phyloP scores from a whole-genome alignment of 2,888 invertebrate genomes.

The Blastobasis lacticolella region DNA sequence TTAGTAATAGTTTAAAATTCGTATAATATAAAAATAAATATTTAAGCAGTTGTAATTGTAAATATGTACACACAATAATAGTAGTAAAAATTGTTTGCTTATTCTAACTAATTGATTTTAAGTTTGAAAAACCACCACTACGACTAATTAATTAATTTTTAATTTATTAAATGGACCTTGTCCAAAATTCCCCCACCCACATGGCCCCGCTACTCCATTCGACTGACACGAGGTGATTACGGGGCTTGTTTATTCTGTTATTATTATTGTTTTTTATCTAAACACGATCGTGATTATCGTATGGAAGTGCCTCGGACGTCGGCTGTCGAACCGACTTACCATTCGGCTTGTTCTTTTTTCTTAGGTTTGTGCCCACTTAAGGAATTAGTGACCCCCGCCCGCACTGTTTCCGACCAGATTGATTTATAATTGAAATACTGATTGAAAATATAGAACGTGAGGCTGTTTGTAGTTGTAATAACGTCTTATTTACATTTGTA shows the following conservation, averaged over 20 bases:
- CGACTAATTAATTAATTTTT: too few relatives aligned
- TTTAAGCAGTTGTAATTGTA: too few relatives aligned
- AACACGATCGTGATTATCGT: slow-evolving; percentile 69
- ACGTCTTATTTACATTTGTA: too few relatives aligned
- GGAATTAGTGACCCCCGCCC: slow-evolving; percentile 26
- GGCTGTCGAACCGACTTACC: slow-evolving; percentile 12
- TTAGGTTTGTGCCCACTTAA: slow-evolving; percentile 32
- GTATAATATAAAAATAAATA: too few relatives aligned
- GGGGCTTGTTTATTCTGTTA: slow-evolving; percentile 66
- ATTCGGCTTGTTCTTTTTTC: slow-evolving; percentile 27
- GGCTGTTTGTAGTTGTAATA: too few relatives aligned
- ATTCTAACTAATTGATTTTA: too few relatives aligned
- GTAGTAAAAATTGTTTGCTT: too few relatives aligned
- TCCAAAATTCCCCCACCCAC: neutral
- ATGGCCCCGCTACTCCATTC: slow-evolving; percentile 31
- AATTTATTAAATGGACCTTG: too few relatives aligned
- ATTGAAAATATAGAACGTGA: neutral
- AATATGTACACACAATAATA: too few relatives aligned
- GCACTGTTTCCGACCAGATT: neutral
- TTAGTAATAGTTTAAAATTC: too few relatives aligned
- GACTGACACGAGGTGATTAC: slow-evolving; percentile 65
- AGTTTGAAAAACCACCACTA: too few relatives aligned
- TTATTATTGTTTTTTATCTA: slow-evolving; percentile 67
- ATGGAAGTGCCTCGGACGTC: slow-evolving; percentile 41
- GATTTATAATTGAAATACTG: slow-evolving; percentile 14